Evolutionary conservation across 1,140 invertebrate species (phyloP).

Genomic region (Drosophila orena): DNA sequence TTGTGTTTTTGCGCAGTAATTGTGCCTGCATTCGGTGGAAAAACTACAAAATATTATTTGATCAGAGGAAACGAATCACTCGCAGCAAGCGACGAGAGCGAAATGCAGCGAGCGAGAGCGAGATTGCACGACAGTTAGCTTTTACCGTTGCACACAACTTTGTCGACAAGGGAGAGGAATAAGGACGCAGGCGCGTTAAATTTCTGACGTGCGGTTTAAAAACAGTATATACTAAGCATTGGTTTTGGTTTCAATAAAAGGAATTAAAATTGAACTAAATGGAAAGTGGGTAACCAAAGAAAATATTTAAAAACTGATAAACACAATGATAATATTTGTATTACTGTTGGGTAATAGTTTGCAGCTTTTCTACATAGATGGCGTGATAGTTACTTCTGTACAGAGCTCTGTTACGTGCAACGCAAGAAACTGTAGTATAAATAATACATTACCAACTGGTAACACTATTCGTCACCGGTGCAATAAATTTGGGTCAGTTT

Average conservation of each 20-base stretch:
- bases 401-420: too few species aligned
- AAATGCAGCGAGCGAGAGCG: conserved; percentile 34
- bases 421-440: too few species aligned
- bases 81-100: conserved; percentile 28
- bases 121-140: conserved; percentile 19
- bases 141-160: conserved; percentile 10
- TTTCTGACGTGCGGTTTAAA: not conserved
- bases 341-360: too few species aligned
- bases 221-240: not conserved
- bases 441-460: not conserved
- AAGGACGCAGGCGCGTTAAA: conserved; percentile 8
- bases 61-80: conserved; percentile 22
- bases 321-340: too few species aligned
- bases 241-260: too few species aligned
- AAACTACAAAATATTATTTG: conserved; percentile 4
- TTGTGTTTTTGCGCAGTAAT: conserved; percentile 7
- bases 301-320: not conserved
- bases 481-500: conserved; percentile 10
- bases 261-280: not conserved
- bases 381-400: too few species aligned
- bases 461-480: not conserved
- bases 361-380: too few species aligned
- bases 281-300: not conserved
- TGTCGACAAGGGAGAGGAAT: not conserved
- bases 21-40: not conserved